Base-by-base conservation (phyloP, 2,888 invertebrate species). In the Matsumyia berberina region DNA sequence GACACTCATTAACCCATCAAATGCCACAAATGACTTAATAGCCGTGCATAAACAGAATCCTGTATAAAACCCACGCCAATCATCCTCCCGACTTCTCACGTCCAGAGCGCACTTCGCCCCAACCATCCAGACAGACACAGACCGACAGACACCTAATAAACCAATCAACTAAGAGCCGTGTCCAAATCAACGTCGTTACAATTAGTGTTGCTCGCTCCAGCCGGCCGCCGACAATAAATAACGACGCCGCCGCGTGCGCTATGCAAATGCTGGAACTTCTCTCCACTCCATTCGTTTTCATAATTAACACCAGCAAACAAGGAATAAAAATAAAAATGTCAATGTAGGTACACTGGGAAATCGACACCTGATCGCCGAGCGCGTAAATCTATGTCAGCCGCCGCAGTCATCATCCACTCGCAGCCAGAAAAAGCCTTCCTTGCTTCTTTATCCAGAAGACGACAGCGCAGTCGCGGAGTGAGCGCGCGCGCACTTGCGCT, bases 111-210 rank as follows among this genome's bases (percentile, higher is more conserved):
- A 24, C 39, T 42, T 17, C 49, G 42, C 39, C 33, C 33, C 69
- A 60, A 31, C 37, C 62, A 55, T 78, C 33, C 19, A 46, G 42
- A 57, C 57, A 57, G 55, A 51, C 74, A 12, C 51, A 76, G 64
- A 64, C 73, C 57, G 57, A 60, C 53, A 53, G 72, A 55, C 64
- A 85, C 70, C 74, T 70, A 70, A 85, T 85, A 85, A 85, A 80
- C 79, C 35, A 76, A 76, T 74, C 74, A 79, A 44, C 72, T 24
- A 55, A 46, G 31, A 62, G 78, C 70, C 72, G 33, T 57, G 72
- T 66, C 72, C 39, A 57, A 69, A 55, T 70, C 64, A 58, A 64
- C 42, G 53, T 74, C 79, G 53, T 44, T 70, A 51, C 73, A 74
- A 85, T 85, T 85, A 85, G 79, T 44, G 51, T 35, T 44, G 46